phyloP scores from a whole-genome alignment of 2,113 vertebrate genomes.

The Neomonachus schauinslandi region DNA sequence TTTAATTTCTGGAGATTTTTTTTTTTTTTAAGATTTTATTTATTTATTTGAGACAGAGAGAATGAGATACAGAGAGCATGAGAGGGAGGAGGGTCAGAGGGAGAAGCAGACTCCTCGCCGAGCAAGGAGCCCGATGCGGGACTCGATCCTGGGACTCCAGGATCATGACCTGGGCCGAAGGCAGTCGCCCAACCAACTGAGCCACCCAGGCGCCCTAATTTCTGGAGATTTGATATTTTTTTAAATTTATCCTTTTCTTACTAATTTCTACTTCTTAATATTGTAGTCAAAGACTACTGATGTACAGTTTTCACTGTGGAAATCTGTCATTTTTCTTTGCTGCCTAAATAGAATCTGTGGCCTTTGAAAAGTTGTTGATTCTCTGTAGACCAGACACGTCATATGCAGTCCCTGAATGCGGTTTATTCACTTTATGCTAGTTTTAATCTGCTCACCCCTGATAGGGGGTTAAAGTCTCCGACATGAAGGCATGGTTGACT shows the following conservation, averaged over 20 bases:
- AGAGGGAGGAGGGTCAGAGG: no score
- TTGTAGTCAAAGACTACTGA: neutral
- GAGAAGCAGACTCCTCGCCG: no score
- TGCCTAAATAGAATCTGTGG: neutral
- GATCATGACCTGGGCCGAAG: no score
- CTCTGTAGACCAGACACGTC: neutral
- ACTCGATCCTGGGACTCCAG: no score
- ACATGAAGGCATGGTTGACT: accelerated
- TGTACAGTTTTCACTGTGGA: neutral
- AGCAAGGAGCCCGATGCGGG: no score
- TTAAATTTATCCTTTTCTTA: neutral
- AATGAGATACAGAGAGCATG: no score
- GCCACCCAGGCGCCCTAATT: no score
- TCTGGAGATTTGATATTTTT: neutral
- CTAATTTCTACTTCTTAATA: neutral
- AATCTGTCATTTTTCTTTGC: neutral
- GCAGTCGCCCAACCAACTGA: no score
- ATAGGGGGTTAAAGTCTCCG: no score
- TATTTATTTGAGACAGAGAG: no score
- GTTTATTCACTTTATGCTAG: neutral
- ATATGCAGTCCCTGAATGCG: accelerated
- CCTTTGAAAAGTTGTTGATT: neutral
- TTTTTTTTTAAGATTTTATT: no score
- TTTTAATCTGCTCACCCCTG: neutral
- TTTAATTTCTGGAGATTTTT: no score